Conservation (phyloP, 2,888 invertebrate species). For the Phrixothrix hirtus region DNA sequence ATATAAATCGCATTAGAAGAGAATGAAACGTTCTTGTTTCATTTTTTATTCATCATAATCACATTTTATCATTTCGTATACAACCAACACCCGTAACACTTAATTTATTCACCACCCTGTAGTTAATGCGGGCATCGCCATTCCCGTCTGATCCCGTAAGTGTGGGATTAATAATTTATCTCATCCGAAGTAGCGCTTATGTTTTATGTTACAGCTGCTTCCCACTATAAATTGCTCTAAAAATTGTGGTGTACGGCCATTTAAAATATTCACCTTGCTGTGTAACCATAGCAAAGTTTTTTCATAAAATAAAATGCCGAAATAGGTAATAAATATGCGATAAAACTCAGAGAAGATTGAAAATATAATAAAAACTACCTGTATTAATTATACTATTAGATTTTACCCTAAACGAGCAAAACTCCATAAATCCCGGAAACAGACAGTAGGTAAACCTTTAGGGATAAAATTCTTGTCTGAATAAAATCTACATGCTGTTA, state of each 20-base stretch:
- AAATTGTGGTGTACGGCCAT: conserved; percentile 37
- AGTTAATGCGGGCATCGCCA: conserved; percentile 26
- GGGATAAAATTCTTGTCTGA: conserved; percentile 21
- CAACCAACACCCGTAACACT: conserved; percentile 4
- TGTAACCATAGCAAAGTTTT: no score
- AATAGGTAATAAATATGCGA: no score
- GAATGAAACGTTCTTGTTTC: conserved; percentile 1
- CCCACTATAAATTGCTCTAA: conserved; percentile 39
- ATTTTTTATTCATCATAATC: conserved; percentile 8
- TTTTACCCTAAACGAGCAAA: neutral
- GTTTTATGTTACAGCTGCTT: conserved; percentile 41
- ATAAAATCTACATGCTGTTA: conserved; percentile 30
- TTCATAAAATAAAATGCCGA: no score
- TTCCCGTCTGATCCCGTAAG: conserved; percentile 34
- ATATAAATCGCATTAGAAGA: conserved; percentile 5
- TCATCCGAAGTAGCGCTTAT: conserved; percentile 33
- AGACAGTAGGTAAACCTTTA: conserved; percentile 22
- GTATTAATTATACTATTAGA: conserved; percentile 14
- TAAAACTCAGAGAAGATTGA: no score
- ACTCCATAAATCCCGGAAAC: conserved; percentile 16
- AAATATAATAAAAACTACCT: no score
- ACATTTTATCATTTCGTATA: conserved; percentile 9
- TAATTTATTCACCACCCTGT: conserved; percentile 31
- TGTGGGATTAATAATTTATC: conserved; percentile 41
- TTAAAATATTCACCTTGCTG: conserved; percentile 37